phyloP scores from a whole-genome alignment of 2,797 vertebrate species.

The Peromyscus eremicus region DNA sequence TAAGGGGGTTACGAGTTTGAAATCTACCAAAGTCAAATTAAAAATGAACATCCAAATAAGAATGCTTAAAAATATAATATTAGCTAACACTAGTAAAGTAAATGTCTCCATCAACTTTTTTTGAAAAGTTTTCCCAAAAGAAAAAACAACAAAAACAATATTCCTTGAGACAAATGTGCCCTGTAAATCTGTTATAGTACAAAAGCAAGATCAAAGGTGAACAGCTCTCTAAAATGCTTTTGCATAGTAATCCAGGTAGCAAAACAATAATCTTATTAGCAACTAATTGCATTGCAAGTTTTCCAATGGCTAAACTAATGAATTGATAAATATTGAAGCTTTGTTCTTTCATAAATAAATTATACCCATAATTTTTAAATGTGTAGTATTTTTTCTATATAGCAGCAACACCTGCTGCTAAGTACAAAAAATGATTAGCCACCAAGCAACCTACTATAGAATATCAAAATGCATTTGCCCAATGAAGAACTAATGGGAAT shows the following conservation, averaged over 20 bases:
- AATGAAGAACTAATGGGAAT: conserved; percentile 86
- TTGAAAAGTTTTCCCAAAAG: conserved; percentile 8
- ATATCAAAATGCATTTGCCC: conserved; percentile 81
- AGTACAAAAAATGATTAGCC: conserved; percentile 83
- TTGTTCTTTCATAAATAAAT: conserved; percentile 79
- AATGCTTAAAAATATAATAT: conserved; percentile 52
- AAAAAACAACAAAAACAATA: background rate
- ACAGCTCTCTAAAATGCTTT: conserved; percentile 38
- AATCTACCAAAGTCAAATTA: conserved; percentile 30
- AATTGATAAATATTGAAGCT: conserved; percentile 78
- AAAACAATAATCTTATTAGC: conserved; percentile 67
- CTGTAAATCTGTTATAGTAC: background rate
- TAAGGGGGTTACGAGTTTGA: background rate
- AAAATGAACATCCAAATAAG: conserved; percentile 39
- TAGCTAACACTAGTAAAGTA: conserved; percentile 32
- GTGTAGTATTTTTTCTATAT: conserved; percentile 73
- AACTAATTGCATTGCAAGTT: background rate
- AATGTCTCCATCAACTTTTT: conserved; percentile 27
- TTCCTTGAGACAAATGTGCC: background rate
- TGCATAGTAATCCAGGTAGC: conserved; percentile 33
- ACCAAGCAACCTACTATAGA: conserved; percentile 84
- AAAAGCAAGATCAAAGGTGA: conserved; percentile 38
- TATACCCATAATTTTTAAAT: conserved; percentile 78
- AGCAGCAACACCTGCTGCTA: conserved; percentile 86
- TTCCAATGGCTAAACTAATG: conserved; percentile 74